These are phyloP conservation scores for Galeopsomyia nigrocyanea DNA, from an alignment of 2,888 invertebrate species.

Conservation along the genomic window DNA sequence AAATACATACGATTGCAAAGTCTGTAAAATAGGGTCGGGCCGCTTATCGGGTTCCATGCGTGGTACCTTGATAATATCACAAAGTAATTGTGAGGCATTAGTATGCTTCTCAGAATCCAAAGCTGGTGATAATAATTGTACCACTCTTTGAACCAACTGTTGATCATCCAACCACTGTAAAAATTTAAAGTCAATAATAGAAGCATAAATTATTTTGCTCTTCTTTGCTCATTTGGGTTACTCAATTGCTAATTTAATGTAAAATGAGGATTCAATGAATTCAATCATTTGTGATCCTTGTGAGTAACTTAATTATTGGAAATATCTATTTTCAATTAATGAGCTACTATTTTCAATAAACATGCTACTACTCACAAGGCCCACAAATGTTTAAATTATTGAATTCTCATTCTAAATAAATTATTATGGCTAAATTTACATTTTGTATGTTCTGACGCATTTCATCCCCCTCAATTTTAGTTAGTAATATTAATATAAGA, in stretches of 20 bases:
- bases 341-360: no score
- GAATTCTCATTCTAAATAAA: no score
- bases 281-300: no score
- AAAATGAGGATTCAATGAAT: conserved; percentile 11
- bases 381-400: no score
- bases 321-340: no score
- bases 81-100: conserved; percentile 90
- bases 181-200: conserved; percentile 26
- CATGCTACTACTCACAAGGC: no score
- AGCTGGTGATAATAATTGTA: conserved; percentile 75
- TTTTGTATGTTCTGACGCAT: conserved; percentile 79
- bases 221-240: no score
- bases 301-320: no score
- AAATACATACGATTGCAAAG: conserved; percentile 78
- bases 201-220: conserved; percentile 15
- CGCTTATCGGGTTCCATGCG: conserved; percentile 75
- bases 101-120: conserved; percentile 83
- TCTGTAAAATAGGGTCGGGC: conserved; percentile 80
- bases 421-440: conserved; percentile 69
- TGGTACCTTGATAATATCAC: conserved; percentile 84
- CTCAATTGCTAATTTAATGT: conserved; percentile 13
- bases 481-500: conserved; percentile 87
- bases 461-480: conserved; percentile 83
- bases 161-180: conserved; percentile 91
- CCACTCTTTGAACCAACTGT: conserved; percentile 86